phyloP scores from a whole-genome alignment of 2,797 vertebrate species.

The Oryzias dopingdopingensis region DNA sequence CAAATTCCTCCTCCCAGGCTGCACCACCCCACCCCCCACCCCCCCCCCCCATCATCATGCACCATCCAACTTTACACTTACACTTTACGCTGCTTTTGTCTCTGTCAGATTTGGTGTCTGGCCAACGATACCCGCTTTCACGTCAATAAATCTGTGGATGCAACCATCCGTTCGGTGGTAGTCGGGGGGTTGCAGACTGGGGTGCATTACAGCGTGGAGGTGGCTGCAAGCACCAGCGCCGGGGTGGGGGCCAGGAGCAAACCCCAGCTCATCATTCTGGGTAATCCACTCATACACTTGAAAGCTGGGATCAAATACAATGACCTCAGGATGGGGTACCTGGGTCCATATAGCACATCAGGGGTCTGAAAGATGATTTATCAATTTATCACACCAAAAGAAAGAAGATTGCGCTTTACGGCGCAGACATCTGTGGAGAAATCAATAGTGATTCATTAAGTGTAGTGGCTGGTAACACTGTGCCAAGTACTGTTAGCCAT shows the following conservation, averaged over 20 bases:
- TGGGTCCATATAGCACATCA: constrained; percentile 50
- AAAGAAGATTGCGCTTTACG: constrained; percentile 67
- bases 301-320: constrained; percentile 58
- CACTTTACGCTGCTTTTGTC: constrained; percentile 44
- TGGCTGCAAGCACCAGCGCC: constrained; percentile 93
- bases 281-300: constrained; percentile 71
- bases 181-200: constrained; percentile 93
- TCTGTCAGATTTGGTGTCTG: constrained; percentile 94
- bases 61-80: constrained; percentile 22
- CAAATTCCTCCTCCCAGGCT: constrained; percentile 6
- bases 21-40: constrained; percentile 17
- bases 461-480: constrained; percentile 73
- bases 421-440: constrained; percentile 60
- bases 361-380: constrained; percentile 68
- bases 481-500: constrained; percentile 76
- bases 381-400: constrained; percentile 70
- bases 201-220: constrained; percentile 93
- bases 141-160: constrained; percentile 97
- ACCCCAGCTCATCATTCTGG: constrained; percentile 92
- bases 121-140: constrained; percentile 96
- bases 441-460: constrained; percentile 79
- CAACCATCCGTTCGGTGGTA: constrained; percentile 94
- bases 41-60: constrained; percentile 3
- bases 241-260: constrained; percentile 95
- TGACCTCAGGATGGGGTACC: constrained; percentile 54